These are phyloP conservation scores for Progne subis DNA, from an alignment of 2,113 vertebrate species.

Conservation along the genomic window DNA sequence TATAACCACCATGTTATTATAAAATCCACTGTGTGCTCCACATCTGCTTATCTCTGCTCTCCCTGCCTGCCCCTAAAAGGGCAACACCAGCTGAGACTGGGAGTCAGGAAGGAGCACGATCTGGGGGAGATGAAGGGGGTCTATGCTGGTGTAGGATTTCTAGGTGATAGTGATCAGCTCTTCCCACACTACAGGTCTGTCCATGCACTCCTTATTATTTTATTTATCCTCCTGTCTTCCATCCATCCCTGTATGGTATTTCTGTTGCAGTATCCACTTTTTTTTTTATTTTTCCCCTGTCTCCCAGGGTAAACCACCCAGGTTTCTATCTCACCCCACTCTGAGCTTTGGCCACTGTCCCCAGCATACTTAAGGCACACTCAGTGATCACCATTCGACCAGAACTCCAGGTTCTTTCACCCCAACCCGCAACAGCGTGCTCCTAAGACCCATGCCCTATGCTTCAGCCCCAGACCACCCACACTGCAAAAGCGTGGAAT, in stretches of 20 bases:
- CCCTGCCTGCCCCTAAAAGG: conserved; percentile 47
- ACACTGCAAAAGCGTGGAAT: neutral
- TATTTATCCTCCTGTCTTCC: neutral
- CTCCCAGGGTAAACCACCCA: neutral
- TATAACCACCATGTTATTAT: conserved; percentile 65
- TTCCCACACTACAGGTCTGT: neutral
- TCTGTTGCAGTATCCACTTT: neutral
- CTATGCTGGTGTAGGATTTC: neutral
- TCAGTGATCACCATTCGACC: neutral
- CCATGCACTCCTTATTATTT: neutral
- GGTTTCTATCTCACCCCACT: neutral
- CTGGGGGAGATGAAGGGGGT: neutral
- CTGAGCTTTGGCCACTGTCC: neutral
- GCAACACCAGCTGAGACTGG: neutral
- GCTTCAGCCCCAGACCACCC: neutral
- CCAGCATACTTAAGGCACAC: neutral
- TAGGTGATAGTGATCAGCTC: neutral
- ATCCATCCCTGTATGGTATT: neutral
- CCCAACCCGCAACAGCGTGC: neutral
- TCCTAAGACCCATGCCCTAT: neutral
- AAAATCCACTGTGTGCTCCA: conserved; percentile 59
- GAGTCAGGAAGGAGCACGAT: neutral
- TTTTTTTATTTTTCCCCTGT: neutral
- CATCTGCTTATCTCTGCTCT: conserved; percentile 67
- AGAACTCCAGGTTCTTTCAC: neutral